These are phyloP conservation scores for Temnopleurus reevesii DNA, from an alignment of 53 echinoderm and acorn worm species.

Conservation along the genomic window DNA sequence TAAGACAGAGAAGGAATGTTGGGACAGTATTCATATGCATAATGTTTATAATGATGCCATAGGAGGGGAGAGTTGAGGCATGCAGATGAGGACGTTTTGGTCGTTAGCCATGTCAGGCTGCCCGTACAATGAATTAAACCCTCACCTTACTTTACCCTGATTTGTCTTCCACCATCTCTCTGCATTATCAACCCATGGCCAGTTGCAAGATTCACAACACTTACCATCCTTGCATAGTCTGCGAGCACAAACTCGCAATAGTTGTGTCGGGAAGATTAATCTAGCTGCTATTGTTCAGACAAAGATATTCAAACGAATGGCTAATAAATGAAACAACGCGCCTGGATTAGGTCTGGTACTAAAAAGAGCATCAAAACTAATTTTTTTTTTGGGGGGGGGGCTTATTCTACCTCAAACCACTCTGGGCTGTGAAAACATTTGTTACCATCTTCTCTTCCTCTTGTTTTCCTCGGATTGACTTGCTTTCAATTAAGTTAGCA, in stretches of 20 bases:
- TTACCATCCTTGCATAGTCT: too few species aligned
- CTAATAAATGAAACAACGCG: too few species aligned
- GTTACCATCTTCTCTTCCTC: conserved; percentile 50
- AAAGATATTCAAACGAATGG: too few species aligned
- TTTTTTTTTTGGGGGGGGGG: too few species aligned
- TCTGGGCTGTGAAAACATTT: conserved; percentile 54
- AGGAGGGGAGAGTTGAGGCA: conserved; percentile 2
- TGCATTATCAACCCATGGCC: background rate
- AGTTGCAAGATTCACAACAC: background rate
- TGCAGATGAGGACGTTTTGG: conserved; percentile 48
- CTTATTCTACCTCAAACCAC: too few species aligned
- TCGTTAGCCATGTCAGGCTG: conserved; percentile 47
- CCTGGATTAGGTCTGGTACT: too few species aligned
- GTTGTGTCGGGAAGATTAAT: too few species aligned
- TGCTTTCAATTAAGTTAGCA: conserved; percentile 58
- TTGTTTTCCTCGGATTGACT: conserved; percentile 54
- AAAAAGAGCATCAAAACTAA: too few species aligned
- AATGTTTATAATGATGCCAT: conserved; percentile 11
- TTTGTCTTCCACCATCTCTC: background rate
- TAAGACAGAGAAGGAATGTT: background rate
- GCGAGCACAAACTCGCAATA: too few species aligned
- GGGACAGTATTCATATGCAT: background rate
- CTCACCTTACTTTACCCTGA: background rate
- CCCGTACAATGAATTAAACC: conserved; percentile 3
- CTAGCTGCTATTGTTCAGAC: too few species aligned